A percentile compares a stretch with the other conserved stretches of the same genome.
Evolutionary conservation across 2,113 vertebrate genomes (phyloP).

Genomic region (Thamnophis sirtalis): DNA sequence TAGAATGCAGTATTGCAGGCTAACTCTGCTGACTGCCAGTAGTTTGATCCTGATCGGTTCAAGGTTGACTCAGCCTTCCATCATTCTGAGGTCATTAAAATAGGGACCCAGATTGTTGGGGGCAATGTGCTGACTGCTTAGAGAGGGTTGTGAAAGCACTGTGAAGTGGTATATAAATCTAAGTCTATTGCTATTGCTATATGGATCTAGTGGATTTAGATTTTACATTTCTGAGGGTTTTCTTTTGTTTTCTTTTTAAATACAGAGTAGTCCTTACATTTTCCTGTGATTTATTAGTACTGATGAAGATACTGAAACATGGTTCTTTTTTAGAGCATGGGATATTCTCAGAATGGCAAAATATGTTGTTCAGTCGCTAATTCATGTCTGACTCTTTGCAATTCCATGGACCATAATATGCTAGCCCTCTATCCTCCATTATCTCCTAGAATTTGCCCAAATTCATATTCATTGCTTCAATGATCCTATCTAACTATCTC

Average conservation of each 20-base stretch:
- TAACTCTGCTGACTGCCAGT: no score
- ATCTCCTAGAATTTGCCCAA: not conserved
- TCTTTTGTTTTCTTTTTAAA: not conserved
- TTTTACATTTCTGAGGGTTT: not conserved
- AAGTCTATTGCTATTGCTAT: no score
- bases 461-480: not conserved
- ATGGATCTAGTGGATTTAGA: not conserved
- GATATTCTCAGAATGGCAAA: not conserved
- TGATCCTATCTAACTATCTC: not conserved
- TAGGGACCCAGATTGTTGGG: no score
- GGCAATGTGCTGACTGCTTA: no score
- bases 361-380: not conserved
- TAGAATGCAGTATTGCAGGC: no score
- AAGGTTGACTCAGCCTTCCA: no score
- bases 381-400: not conserved
- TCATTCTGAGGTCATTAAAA: no score
- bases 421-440: not conserved
- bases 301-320: not conserved
- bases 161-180: no score
- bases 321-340: no score
- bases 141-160: no score
- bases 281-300: not conserved
- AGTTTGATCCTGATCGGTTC: no score
- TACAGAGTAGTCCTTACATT: not conserved
- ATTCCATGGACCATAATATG: not conserved